Base-by-base conservation (phyloP, 2,888 invertebrate species). In the Patella ulyssiponensis region DNA sequence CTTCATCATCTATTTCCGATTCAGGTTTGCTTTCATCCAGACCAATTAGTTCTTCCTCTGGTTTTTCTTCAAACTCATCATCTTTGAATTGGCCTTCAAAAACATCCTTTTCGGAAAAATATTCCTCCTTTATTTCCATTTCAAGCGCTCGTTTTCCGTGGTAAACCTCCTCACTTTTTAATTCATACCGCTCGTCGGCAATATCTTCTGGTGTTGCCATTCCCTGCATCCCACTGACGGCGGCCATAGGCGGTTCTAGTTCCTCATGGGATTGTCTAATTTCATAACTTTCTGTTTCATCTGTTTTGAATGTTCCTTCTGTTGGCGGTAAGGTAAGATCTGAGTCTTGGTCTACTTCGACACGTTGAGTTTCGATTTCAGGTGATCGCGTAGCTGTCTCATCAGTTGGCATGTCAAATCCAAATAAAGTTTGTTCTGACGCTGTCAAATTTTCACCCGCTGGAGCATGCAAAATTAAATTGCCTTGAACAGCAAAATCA, bases 361-460 rank as follows among this genome's bases (percentile, higher is more conserved):
- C 73, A 20, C 74, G 69, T 64, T 75, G 76, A n/a, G 77, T 71
- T 53, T 85, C 85, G 56, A 82, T 77, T 44, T 87, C 85, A 70
- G 85, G 76, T 15, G 84, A 85, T 71, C 81, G 73, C 5, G 76
- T 75, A 64, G 79, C 85, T 64, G 86, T 83, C 81, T 90, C 90
- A 88, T 92, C 88, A 79, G 91, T 91, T 83, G 87, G 90, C 90
- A 90, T 90, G 78, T 89, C 92, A 77, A 92, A 89, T 79, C 93
- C 93, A 87, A 92, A 92, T 71, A 90, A 78, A 23, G 89, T 90
- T 52, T 87, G 86, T 73, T 90, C 88, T 44, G 89, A 88, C 56
- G 84, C 83, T n/a, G 87, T 78, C 74, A 89, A 80, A 73, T 83
- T 74, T 77, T 86, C 87, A 33, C 85, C 85, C 44, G 80, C 81